phyloP scores from a whole-genome alignment of 2,797 vertebrate species.

The Hippopotamyrus pictus region DNA sequence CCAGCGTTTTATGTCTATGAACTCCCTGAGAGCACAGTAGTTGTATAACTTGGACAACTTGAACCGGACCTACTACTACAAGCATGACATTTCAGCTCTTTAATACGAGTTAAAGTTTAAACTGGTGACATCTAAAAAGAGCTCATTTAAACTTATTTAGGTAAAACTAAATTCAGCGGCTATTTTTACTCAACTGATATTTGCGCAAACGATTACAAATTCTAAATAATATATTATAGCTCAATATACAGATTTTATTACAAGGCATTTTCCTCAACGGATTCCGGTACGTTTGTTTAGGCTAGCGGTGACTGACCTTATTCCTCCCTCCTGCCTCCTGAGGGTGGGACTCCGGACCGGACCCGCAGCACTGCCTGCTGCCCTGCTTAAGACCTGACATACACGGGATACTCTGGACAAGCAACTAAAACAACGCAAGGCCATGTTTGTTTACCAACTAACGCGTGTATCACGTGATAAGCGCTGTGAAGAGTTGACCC shows the following conservation, averaged over 20 bases:
- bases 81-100: neutral
- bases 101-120: neutral
- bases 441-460: constrained; percentile 1
- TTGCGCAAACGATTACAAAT: neutral
- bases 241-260: neutral
- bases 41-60: neutral
- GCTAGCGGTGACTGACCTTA: constrained; percentile 45
- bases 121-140: neutral
- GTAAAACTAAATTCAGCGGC: neutral
- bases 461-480: neutral
- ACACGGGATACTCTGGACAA: neutral
- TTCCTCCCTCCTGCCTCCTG: constrained; percentile 48
- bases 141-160: neutral
- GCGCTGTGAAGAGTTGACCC: no score
- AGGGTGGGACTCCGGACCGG: constrained; percentile 39
- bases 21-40: neutral
- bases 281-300: neutral
- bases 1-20: neutral
- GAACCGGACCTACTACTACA: neutral
- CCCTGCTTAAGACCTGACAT: constrained; percentile 23
- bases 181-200: neutral
- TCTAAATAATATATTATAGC: neutral
- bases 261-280: neutral
- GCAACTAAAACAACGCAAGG: neutral
- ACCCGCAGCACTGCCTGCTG: neutral